Evolutionary conservation across 2,113 vertebrate species (phyloP), one percentile per base, ranked within the genome.

Genomic region (Perccottus glenii): DNA sequence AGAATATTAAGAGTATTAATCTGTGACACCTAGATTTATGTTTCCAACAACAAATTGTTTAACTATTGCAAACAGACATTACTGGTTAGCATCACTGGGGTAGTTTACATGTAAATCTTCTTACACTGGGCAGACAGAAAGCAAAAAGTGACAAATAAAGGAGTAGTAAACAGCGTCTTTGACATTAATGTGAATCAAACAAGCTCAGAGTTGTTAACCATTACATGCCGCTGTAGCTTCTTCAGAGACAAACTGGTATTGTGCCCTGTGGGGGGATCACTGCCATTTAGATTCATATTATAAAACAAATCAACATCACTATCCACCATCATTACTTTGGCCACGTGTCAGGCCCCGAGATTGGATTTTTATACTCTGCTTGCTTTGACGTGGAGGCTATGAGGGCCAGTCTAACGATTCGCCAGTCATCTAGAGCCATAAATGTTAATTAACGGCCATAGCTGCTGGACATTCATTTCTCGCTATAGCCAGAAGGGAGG

Each of bases 371-470:
- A 88, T 76, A 70, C 75, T 64, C 76, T 52, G 45, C 59, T 75
- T 69, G 79, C 60, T 81, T 59, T 65, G 70, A 79, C 70, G 45
- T 76, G 73, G 72, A 64, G 70, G 60, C 77, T 80, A 35, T 12
- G 64, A 69, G 83, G 82, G 68, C 51, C 73, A 65, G 76, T 78
- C 76, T 79, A 84, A 73, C 58, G 67, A 86, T 81, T 81, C 75
- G 51, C 66, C 16, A 77, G 75, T 85, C 89, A 86, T 88, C 78
- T 64, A 35, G 38, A 51, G 67, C 82, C 79, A 84, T 90, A 83
- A 89, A 88, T 73, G 78, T 74, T 88, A 88, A 90, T 90, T 88
- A 89, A 86, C 78, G 80, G 66, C 76, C 74, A 56, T 16, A 19
- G 78, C 85, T 72, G 56, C 72, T 60, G 83, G 85, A 87, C 87